These are phyloP conservation scores for Zenarchopterus dispar DNA, from an alignment of 2,797 vertebrate genomes.

Conservation along the genomic window DNA sequence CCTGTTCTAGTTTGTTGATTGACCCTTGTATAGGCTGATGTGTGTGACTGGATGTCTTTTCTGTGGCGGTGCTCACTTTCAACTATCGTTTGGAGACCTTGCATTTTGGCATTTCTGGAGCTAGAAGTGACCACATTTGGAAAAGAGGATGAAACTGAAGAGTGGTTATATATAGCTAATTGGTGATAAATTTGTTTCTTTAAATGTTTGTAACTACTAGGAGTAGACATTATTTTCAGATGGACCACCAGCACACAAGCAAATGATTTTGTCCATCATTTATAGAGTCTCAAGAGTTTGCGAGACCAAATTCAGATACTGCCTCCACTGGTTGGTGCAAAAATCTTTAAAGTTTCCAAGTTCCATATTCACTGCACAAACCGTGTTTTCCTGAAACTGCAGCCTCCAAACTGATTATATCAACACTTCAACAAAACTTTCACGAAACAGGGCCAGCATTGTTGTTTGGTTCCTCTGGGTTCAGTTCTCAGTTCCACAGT, in stretches of 20 bases:
- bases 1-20: no score
- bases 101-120: background rate
- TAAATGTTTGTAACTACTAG: background rate
- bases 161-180: no score
- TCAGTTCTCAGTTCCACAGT: no score
- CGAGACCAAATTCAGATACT: background rate
- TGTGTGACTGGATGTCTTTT: no score
- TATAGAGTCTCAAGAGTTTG: background rate
- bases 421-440: background rate
- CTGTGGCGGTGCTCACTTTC: no score
- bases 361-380: constrained; percentile 1
- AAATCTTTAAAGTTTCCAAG: background rate
- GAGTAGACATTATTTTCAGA: background rate
- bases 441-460: background rate
- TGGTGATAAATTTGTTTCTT: no score
- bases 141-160: background rate
- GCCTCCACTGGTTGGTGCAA: background rate
- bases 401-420: background rate
- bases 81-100: no score
- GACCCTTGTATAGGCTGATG: no score
- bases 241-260: background rate
- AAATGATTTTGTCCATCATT: background rate
- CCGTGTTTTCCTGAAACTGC: background rate
- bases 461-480: no score
- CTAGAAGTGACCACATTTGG: background rate